phyloP scores from a whole-genome alignment of 1,140 invertebrate genomes.

The silkworm (Bombyx mori) region ASM3026992v2 NC_085113.1:5342501-5343000 shows the following conservation, averaged over 20 bases:
- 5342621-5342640: constrained; percentile 93
- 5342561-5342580: constrained; percentile 93
- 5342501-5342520: constrained; percentile 86
- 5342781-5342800: too few relatives aligned
- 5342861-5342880: neutral
- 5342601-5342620: constrained; percentile 91
- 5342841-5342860: too few relatives aligned
- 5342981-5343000: constrained; percentile 88
- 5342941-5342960: constrained; percentile 95
- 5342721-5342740: neutral
- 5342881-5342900: neutral
- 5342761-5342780: too few relatives aligned
- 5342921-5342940: constrained; percentile 82
- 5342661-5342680: constrained; percentile 95
- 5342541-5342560: constrained; percentile 86
- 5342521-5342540: constrained; percentile 87
- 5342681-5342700: constrained; percentile 79
- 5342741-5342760: too few relatives aligned
- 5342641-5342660: constrained; percentile 92
- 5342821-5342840: too few relatives aligned
- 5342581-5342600: constrained; percentile 94
- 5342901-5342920: neutral
- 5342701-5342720: neutral
- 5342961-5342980: constrained; percentile 88
- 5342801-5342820: too few relatives aligned